phyloP scores from a whole-genome alignment of 2,113 vertebrate genomes.

The Rhabdornis inornatus region DNA sequence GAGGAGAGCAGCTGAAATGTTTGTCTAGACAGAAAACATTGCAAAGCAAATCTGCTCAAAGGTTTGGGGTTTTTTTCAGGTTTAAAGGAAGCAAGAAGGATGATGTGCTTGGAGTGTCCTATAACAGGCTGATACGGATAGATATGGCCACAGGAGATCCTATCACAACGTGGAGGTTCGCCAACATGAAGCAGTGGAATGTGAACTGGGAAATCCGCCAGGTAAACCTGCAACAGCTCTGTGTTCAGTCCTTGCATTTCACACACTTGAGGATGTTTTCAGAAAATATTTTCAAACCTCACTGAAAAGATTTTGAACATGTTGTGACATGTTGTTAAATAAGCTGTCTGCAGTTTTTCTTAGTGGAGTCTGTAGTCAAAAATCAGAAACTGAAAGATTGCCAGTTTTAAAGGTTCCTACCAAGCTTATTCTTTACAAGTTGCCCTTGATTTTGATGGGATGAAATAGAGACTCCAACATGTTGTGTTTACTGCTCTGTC shows the following conservation, averaged over 20 bases:
- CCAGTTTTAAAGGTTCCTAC: background rate
- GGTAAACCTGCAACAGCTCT: constrained; percentile 64
- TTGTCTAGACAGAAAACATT: background rate
- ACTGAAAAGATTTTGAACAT: background rate
- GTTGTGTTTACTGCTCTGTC: background rate
- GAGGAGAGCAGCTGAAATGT: background rate
- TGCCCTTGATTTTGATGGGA: background rate
- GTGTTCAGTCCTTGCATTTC: background rate
- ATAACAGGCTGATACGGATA: constrained; percentile 92
- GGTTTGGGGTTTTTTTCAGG: constrained; percentile 68
- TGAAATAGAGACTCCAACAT: background rate
- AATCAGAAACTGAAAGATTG: background rate
- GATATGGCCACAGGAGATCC: constrained; percentile 87
- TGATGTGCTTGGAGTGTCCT: constrained; percentile 94
- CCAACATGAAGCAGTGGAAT: constrained; percentile 99
- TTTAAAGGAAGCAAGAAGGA: constrained; percentile 94
- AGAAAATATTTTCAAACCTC: background rate
- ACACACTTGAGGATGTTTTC: background rate
- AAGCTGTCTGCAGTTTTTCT: background rate
- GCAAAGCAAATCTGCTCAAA: background rate
- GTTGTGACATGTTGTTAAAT: background rate
- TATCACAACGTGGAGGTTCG: constrained; percentile 92
- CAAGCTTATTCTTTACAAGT: background rate
- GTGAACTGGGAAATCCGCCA: constrained; percentile 99
- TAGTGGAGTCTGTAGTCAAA: background rate